These are phyloP conservation scores for Myotis pilosus DNA, from an alignment of 2,797 vertebrate species.

Conservation along the genomic window DNA sequence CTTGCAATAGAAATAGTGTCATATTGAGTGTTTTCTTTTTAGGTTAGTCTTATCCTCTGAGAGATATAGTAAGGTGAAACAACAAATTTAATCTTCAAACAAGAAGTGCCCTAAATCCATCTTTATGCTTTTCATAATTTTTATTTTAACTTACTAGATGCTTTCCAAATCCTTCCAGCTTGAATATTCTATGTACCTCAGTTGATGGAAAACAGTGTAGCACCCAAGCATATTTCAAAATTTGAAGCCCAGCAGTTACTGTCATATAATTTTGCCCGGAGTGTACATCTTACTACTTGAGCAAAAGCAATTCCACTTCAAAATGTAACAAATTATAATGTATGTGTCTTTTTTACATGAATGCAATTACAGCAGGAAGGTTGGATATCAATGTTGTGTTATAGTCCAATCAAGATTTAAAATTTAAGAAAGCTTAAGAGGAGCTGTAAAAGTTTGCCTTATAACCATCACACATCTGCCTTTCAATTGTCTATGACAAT, in stretches of 20 bases:
- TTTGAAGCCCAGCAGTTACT: conserved; percentile 25
- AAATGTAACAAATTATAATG: conserved; percentile 36
- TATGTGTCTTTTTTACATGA: background rate
- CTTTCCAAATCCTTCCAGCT: conserved; percentile 55
- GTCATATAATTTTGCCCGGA: background rate
- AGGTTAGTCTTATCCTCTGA: background rate
- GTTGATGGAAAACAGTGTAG: conserved; percentile 33
- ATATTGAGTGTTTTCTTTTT: background rate
- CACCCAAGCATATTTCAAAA: conserved; percentile 41
- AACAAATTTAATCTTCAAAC: conserved; percentile 44
- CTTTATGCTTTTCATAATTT: conserved; percentile 53
- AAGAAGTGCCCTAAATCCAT: background rate
- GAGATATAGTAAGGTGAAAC: background rate
- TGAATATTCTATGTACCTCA: conserved; percentile 43
- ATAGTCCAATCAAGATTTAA: conserved; percentile 42
- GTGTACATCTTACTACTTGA: conserved; percentile 10
- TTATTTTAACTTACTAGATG: conserved; percentile 61
- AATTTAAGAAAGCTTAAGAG: conserved; percentile 38
- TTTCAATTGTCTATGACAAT: conserved; percentile 3
- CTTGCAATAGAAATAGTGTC: background rate
- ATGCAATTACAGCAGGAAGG: background rate
- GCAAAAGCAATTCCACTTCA: background rate
- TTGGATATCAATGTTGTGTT: background rate
- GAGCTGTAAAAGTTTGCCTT: background rate
- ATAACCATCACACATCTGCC: background rate